A percentile compares a stretch with the other conserved stretches of the same genome.
Conservation (phyloP, 2,113 vertebrate genomes). For the Pedetes capensis region DNA sequence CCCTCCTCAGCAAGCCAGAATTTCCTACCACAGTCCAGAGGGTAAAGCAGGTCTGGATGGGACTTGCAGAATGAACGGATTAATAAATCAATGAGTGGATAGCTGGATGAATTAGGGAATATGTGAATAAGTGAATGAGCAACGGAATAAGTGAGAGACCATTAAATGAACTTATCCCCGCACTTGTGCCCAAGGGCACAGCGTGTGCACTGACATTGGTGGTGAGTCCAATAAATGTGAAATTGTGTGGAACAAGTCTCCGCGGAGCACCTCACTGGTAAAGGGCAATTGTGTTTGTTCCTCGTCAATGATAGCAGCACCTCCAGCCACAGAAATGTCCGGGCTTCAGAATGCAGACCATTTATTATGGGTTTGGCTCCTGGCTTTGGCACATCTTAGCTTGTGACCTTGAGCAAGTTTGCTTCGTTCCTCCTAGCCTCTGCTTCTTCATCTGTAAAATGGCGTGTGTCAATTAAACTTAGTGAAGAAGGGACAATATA, state of each 20-base stretch:
- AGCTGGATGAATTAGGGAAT: neutral
- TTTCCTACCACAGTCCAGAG: neutral
- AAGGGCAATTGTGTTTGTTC: neutral
- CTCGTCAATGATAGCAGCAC: neutral
- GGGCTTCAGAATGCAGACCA: neutral
- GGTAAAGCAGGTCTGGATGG: neutral
- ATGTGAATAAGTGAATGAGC: neutral
- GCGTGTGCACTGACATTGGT: neutral
- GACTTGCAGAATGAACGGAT: neutral
- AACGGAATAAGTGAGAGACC: neutral
- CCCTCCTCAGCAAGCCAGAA: neutral
- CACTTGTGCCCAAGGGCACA: neutral
- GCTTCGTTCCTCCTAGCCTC: neutral
- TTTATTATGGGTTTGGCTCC: neutral
- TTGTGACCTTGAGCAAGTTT: neutral
- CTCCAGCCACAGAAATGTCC: fast-evolving
- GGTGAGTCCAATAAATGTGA: neutral
- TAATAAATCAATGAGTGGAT: neutral
- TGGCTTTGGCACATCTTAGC: neutral
- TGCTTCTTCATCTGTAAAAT: neutral
- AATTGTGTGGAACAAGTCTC: neutral
- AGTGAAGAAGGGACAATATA: too few species aligned
- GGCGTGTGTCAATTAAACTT: too few species aligned
- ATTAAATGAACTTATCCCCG: neutral
- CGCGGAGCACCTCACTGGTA: neutral